Percentiles rank a stretch among this genome's conserved stretches.
These are phyloP conservation scores for Poeciliopsis infans DNA, from an alignment of 2,797 vertebrate genomes.

Conservation along the genomic window DNA sequence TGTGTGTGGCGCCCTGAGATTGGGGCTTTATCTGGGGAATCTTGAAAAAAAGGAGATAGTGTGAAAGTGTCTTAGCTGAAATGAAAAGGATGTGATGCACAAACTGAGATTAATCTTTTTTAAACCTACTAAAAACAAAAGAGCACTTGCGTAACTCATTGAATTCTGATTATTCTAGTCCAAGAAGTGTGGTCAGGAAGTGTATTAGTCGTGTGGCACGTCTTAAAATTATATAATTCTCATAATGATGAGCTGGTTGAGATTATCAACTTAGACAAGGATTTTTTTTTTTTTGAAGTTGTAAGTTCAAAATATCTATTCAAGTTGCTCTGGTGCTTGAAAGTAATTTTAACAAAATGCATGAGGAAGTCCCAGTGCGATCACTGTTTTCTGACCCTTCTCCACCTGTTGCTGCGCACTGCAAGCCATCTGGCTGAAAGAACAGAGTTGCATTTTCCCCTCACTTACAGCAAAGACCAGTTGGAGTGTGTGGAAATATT, in stretches of 20 bases:
- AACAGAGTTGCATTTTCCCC: not conserved
- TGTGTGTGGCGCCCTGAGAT: conserved; percentile 79
- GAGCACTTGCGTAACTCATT: conserved; percentile 34
- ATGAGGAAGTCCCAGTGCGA: not conserved
- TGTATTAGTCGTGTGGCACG: not conserved
- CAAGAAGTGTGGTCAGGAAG: conserved; percentile 28
- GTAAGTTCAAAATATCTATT: not conserved
- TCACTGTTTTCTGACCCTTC: not conserved
- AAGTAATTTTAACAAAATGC: not conserved
- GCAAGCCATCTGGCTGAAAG: not conserved
- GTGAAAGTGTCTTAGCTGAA: conserved; percentile 48
- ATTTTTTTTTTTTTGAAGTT: not conserved
- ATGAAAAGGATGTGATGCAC: conserved; percentile 56
- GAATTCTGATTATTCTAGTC: conserved; percentile 48
- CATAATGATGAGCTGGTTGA: not conserved
- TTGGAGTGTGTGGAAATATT: not conserved
- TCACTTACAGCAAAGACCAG: not conserved
- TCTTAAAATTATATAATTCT: not conserved
- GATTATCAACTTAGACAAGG: not conserved
- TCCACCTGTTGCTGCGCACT: not conserved
- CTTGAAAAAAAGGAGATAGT: conserved; percentile 53
- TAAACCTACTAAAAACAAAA: conserved; percentile 47
- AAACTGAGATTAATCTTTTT: conserved; percentile 62
- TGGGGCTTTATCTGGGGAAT: conserved; percentile 79
- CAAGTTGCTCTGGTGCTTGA: not conserved